Conservation (phyloP, 1,140 invertebrate species). For the Euborellia annulipes region DNA sequence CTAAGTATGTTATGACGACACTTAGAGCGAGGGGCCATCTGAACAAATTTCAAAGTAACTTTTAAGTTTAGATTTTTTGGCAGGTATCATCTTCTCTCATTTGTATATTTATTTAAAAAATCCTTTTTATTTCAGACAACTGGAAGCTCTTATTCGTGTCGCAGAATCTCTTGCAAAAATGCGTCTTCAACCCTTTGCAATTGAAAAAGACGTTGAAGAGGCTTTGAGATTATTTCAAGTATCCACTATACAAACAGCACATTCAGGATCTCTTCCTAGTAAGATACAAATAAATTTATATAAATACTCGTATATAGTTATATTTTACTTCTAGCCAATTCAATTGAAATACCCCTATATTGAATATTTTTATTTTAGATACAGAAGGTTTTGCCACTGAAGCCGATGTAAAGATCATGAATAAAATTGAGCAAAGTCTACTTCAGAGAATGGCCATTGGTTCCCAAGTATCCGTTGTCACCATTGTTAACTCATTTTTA, state of each 20-base stretch:
- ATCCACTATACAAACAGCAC: slow-evolving; percentile 92
- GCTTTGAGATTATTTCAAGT: slow-evolving; percentile 97
- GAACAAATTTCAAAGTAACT: too few relatives aligned
- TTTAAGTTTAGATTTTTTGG: too few relatives aligned
- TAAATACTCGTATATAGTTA: neutral
- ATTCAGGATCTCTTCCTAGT: slow-evolving; percentile 78
- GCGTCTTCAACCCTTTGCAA: slow-evolving; percentile 86
- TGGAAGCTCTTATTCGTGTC: slow-evolving; percentile 93
- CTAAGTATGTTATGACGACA: too few relatives aligned
- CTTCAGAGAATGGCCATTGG: slow-evolving; percentile 92
- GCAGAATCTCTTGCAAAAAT: slow-evolving; percentile 97
- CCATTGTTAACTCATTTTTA: slow-evolving; percentile 86
- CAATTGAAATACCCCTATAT: slow-evolving; percentile 1
- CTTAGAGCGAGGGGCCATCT: slow-evolving; percentile 1
- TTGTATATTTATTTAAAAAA: too few relatives aligned
- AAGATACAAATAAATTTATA: slow-evolving; percentile 12
- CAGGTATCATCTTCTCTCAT: neutral
- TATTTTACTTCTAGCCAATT: neutral
- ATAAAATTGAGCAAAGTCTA: slow-evolving; percentile 84
- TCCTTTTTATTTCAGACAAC: slow-evolving; percentile 49
- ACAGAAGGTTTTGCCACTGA: slow-evolving; percentile 94
- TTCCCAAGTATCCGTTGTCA: slow-evolving; percentile 87
- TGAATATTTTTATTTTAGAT: slow-evolving; percentile 36
- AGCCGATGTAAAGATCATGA: slow-evolving; percentile 81
- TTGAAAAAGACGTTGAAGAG: slow-evolving; percentile 86